Percentiles rank a stretch among this genome's conserved stretches.
Evolutionary conservation across 2,113 vertebrate genomes (phyloP).

Genomic region (Meleagris gallopavo): DNA sequence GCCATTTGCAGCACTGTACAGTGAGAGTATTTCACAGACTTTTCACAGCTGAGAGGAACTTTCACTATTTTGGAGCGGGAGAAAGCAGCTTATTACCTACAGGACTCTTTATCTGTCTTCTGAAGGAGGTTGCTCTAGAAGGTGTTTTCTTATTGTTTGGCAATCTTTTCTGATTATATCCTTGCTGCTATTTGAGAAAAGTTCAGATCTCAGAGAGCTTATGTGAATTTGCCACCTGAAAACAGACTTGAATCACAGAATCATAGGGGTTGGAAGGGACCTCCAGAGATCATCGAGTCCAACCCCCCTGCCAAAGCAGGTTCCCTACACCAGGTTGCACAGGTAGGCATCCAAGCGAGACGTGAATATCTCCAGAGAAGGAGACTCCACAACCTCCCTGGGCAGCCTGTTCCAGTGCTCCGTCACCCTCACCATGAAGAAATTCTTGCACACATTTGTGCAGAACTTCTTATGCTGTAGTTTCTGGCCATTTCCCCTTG

Average conservation of each 20-base stretch:
- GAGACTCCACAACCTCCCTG: too few species aligned
- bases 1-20: neutral
- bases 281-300: too few species aligned
- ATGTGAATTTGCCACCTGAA: neutral
- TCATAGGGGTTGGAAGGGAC: too few species aligned
- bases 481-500: too few species aligned
- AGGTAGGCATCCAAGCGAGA: too few species aligned
- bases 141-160: neutral
- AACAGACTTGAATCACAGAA: neutral
- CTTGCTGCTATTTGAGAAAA: neutral
- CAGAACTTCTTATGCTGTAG: too few species aligned
- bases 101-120: neutral
- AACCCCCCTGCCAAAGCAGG: too few species aligned
- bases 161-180: neutral
- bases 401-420: too few species aligned
- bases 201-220: neutral
- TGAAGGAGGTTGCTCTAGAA: neutral
- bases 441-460: too few species aligned
- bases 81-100: neutral
- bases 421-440: too few species aligned
- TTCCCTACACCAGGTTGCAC: too few species aligned
- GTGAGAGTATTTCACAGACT: neutral
- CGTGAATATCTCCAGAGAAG: too few species aligned
- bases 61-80: neutral
- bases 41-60: neutral